phyloP scores from a whole-genome alignment of 2,113 vertebrate species.

The Petrocephalus microphthalmus region DNA sequence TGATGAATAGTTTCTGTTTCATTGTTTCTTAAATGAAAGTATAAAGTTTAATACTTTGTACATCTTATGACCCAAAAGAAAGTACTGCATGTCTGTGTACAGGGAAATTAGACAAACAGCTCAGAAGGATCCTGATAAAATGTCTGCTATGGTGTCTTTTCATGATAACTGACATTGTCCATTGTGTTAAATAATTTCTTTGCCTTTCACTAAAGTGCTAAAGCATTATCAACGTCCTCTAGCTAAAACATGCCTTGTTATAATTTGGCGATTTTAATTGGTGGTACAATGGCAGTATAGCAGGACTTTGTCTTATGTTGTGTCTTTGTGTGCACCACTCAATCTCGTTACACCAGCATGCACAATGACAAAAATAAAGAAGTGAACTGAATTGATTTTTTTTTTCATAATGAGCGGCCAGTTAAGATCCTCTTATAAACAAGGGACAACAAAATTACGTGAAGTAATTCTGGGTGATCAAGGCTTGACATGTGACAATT shows the following conservation, averaged over 20 bases:
- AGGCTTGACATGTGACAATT: neutral
- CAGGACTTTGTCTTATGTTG: neutral
- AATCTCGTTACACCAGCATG: neutral
- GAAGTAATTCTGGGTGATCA: neutral
- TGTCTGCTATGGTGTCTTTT: neutral
- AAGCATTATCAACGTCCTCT: neutral
- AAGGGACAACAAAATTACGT: neutral
- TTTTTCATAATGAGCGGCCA: neutral
- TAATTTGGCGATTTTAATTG: neutral
- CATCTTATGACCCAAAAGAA: neutral
- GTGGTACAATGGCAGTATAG: neutral
- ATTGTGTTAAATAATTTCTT: neutral
- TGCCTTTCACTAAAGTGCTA: neutral
- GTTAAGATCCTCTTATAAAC: neutral
- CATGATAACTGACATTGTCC: neutral
- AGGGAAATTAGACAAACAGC: neutral
- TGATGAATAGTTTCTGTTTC: neutral
- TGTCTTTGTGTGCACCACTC: neutral
- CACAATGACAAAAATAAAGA: neutral
- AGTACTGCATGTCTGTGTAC: neutral
- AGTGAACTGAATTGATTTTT: neutral
- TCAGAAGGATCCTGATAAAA: neutral
- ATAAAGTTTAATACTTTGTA: neutral
- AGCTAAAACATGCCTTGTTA: neutral
- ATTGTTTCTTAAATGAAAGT: neutral